Evolutionary conservation across 2,888 invertebrate species (phyloP).

Genomic region (Drosophila kanekoi): DNA sequence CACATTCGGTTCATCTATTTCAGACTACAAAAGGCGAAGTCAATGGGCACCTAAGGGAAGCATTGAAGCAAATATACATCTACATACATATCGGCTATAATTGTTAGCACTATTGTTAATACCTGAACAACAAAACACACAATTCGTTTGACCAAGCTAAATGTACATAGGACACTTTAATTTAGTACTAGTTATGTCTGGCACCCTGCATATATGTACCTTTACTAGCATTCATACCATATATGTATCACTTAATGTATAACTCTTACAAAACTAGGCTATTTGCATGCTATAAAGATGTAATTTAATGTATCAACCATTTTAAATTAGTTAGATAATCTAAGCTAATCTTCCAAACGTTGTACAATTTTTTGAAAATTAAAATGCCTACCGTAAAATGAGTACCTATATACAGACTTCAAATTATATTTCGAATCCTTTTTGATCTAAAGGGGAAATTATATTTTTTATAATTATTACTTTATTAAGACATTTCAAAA

Average conservation of each 20-base stretch:
- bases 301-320: slow-evolving; percentile 47
- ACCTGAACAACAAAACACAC: slow-evolving; percentile 10
- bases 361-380: slow-evolving; percentile 45
- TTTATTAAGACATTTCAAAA: too few species aligned
- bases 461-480: too few species aligned
- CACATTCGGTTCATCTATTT: neutral
- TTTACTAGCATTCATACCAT: slow-evolving; percentile 29
- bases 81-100: slow-evolving; percentile 6
- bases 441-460: too few species aligned
- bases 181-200: slow-evolving; percentile 31
- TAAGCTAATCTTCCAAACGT: slow-evolving; percentile 46
- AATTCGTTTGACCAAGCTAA: slow-evolving; percentile 22
- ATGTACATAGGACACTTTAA: slow-evolving; percentile 44
- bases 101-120: slow-evolving; percentile 18
- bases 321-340: slow-evolving; percentile 61
- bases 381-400: slow-evolving; percentile 17
- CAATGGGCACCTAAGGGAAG: slow-evolving; percentile 77
- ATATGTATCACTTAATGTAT: slow-evolving; percentile 18
- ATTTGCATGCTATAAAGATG: slow-evolving; percentile 17
- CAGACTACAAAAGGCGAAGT: slow-evolving; percentile 84
- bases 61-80: neutral
- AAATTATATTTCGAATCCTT: neutral
- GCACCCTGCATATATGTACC: slow-evolving; percentile 32
- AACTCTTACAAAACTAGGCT: slow-evolving; percentile 7
- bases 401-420: neutral